Evolutionary conservation across 1,140 invertebrate genomes (phyloP), one percentile per base, ranked within the genome.

Genomic region (Nasonia giraulti): DNA sequence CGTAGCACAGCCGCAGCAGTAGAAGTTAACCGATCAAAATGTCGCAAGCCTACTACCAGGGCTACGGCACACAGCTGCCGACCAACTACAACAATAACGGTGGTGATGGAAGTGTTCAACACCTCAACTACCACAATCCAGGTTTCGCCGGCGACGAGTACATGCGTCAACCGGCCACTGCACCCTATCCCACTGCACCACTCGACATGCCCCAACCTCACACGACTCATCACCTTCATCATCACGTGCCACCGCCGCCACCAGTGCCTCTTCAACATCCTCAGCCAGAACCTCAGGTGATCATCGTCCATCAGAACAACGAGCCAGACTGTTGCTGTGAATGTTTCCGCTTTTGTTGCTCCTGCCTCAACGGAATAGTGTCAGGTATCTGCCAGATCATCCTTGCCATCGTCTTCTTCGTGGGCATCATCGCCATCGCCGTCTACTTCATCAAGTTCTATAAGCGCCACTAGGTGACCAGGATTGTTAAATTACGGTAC

Each of bases 11-110:
- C 62, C 62, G 0, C 62, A 66, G 5, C 62, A 20, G 8, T 27
- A 27, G 8, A 68, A 68, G 5, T 27, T 8, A 12, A 71, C 27
- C 8, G 7, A 31, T 71, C 27, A 8, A 10, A 5, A 47, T 78
- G 44, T 37, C 23, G 4, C 76, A 78, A n/a, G 7, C 10, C 47
- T 55, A 78, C 37, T 14, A 37, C 23, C 47, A 50, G 10, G 47
- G 76, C 76, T n/a, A 55, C n/a, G 47, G 76, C 76, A 31, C n/a
- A 23, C 75, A n/a, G 40, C 37, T 77, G 6, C 75, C 40, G 20
- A 20, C 75, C 37, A 62, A n/a, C 55, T 62, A 62, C 55, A 50
- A 47, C 12, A 55, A 62, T n/a, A n/a, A 7, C 55, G 20, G 55
- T 20, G 55, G 55, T 7, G 55, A 62, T 62, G 17, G 55, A 62